These are phyloP conservation scores for Chrysodeixis includens DNA, from an alignment of 2,888 invertebrate species.

Conservation along the genomic window DNA sequence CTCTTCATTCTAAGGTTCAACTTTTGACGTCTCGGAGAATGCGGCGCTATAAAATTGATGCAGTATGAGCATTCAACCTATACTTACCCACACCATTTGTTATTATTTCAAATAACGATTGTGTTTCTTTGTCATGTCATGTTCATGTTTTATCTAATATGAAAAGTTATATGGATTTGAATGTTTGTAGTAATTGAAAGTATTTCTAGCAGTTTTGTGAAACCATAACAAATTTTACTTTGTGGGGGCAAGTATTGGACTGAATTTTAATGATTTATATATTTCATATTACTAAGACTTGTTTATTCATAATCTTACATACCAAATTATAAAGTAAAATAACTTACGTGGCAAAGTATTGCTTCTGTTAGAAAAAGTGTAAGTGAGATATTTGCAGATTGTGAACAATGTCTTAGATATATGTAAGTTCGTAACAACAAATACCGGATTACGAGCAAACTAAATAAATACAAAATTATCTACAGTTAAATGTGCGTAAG, in stretches of 20 bases:
- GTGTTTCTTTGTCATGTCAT: constrained; percentile 24
- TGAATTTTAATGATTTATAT: constrained; percentile 39
- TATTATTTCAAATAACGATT: constrained; percentile 42
- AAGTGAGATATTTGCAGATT: constrained; percentile 31
- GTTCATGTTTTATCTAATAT: constrained; percentile 30
- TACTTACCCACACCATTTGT: constrained; percentile 64
- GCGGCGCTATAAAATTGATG: constrained; percentile 93
- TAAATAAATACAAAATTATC: constrained; percentile 59
- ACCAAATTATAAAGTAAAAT: constrained; percentile 17
- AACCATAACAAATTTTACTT: constrained; percentile 53
- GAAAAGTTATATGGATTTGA: constrained; percentile 19
- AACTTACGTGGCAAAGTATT: constrained; percentile 15
- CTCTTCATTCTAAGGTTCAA: constrained; percentile 99
- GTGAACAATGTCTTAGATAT: constrained; percentile 39
- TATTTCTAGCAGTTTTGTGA: constrained; percentile 41
- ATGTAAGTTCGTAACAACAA: constrained; percentile 41
- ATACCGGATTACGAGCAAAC: constrained; percentile 66
- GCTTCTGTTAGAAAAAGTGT: constrained; percentile 13
- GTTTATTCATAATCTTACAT: constrained; percentile 38
- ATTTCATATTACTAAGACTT: constrained; percentile 37
- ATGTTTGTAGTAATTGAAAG: constrained; percentile 26
- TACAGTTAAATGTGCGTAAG: constrained; percentile 78
- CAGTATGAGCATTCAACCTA: constrained; percentile 73
- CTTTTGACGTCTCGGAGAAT: constrained; percentile 98
- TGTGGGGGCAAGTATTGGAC: constrained; percentile 50